A percentile compares a stretch with the other conserved stretches of the same genome.
Conservation (phyloP, 2,113 vertebrate genomes). For the Pao palembangensis region DNA sequence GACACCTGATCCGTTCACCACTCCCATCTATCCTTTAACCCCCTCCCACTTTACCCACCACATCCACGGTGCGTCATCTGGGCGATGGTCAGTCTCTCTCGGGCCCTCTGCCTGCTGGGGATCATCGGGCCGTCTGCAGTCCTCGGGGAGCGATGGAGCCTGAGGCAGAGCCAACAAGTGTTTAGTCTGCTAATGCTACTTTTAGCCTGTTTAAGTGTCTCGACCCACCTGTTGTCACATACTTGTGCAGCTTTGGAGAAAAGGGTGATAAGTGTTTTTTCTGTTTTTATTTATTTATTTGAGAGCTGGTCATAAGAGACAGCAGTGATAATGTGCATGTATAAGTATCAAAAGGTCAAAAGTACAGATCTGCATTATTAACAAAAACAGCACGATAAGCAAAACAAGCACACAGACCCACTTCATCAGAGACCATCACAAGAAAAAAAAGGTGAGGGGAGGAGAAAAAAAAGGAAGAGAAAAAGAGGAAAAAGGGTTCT, state of each 20-base stretch:
- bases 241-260: conserved; percentile 46
- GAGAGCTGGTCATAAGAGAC: not conserved
- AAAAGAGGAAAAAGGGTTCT: conserved; percentile 49
- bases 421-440: conserved; percentile 13
- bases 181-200: conserved; percentile 47
- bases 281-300: not conserved
- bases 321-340: not conserved
- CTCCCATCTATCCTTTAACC: conserved; percentile 54
- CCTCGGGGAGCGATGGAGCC: conserved; percentile 56
- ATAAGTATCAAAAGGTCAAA: not conserved
- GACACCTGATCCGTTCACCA: conserved; percentile 55
- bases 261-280: conserved; percentile 39
- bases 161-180: conserved; percentile 32
- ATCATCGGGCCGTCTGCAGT: conserved; percentile 64
- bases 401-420: conserved; percentile 8
- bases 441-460: conserved; percentile 48
- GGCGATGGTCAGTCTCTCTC: conserved; percentile 57
- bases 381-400: not conserved
- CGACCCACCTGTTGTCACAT: conserved; percentile 67
- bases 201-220: conserved; percentile 63
- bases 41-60: conserved; percentile 45
- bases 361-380: not conserved
- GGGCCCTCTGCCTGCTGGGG: conserved; percentile 55
- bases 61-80: conserved; percentile 60
- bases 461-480: conserved; percentile 34